Base-by-base conservation (phyloP, 2,113 vertebrate species). In the Perognathus longimembris region DNA sequence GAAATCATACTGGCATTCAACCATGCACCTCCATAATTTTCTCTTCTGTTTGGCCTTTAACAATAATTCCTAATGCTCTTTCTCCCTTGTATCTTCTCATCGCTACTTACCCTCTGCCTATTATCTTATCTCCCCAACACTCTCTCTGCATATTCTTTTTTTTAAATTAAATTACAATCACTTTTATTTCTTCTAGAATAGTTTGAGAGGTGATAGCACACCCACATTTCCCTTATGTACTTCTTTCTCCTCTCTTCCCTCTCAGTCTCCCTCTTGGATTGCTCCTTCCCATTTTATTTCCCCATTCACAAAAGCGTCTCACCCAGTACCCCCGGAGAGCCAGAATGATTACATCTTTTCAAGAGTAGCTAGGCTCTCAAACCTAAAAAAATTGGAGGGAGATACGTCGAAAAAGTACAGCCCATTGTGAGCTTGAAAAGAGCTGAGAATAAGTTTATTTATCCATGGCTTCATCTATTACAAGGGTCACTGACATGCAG, bases 1-100 rank as follows among this genome's bases (percentile, higher is more conserved):
- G 82, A 93, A 95, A 81, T 32, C 80, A 75, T 74, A 38, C 17
- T 57, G n/a, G 6, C 54, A 30, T 91, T 77, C 57, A 78, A 67
- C 24, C 66, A 11, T 57, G 9, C 45, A 45, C 45, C 50, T 77
- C 32, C 63, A 74, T n/a, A 30, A 54, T 38, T 66, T 75, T 88
- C 32, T 40, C 7, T 54, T 18, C 67, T 24, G 22, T 24, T 71
- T 86, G 57, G 22, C 3, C 42, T 36, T 77, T 81, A n/a, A n/a
- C n/a, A n/a, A n/a, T n/a, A n/a, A 84, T 3, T 6, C 21, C 22
- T 20, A 67, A 2, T 88, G 36, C 3, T 83, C 40, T 61, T 89
- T 69, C 70, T 67, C 34, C 45, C 17, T 66, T 42, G 5, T 40
- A 24, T 54, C 28, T 76, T 83, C 28, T 10, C 50, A 0, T 6